A percentile compares a stretch with the other conserved stretches of the same genome.
These are phyloP conservation scores for Mormyrops attenuatus DNA, from an alignment of 2,797 vertebrate genomes.

Conservation along the genomic window DNA sequence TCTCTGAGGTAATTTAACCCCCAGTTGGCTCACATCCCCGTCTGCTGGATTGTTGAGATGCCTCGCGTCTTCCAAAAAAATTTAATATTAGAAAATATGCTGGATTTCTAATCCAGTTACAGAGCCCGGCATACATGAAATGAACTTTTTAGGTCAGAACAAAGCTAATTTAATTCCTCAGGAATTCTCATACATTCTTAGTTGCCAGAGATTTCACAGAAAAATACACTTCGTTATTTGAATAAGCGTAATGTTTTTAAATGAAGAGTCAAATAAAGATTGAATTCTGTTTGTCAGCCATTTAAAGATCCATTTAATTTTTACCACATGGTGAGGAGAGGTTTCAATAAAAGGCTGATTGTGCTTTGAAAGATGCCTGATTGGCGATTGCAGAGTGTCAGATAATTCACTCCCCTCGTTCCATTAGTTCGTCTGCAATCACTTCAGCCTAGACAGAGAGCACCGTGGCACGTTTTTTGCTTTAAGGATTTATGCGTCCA, in stretches of 20 bases:
- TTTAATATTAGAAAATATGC: constrained; percentile 24
- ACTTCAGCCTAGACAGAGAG: neutral
- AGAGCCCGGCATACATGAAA: constrained; percentile 12
- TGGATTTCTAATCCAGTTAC: constrained; percentile 27
- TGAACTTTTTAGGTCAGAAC: constrained; percentile 8
- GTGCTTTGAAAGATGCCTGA: constrained; percentile 38
- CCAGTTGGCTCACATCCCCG: constrained; percentile 15
- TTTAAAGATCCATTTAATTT: neutral
- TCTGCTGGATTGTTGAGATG: constrained; percentile 14
- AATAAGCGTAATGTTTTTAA: constrained; percentile 19
- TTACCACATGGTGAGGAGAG: neutral
- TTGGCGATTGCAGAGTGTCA: constrained; percentile 28
- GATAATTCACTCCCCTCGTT: constrained; percentile 22
- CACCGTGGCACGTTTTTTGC: neutral
- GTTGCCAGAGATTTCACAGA: neutral
- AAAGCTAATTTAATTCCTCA: constrained; percentile 21
- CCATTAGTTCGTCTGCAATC: neutral
- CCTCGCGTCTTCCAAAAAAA: constrained; percentile 15
- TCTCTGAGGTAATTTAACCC: neutral
- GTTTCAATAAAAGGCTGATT: constrained; percentile 34
- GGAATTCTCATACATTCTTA: neutral
- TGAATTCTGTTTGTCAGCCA: neutral
- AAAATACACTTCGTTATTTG: constrained; percentile 12
- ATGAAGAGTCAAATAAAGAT: neutral
- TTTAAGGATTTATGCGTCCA: neutral